These are phyloP conservation scores for Pogonognathellus flavescens DNA, from an alignment of 1,140 invertebrate genomes.

Conservation along the genomic window DNA sequence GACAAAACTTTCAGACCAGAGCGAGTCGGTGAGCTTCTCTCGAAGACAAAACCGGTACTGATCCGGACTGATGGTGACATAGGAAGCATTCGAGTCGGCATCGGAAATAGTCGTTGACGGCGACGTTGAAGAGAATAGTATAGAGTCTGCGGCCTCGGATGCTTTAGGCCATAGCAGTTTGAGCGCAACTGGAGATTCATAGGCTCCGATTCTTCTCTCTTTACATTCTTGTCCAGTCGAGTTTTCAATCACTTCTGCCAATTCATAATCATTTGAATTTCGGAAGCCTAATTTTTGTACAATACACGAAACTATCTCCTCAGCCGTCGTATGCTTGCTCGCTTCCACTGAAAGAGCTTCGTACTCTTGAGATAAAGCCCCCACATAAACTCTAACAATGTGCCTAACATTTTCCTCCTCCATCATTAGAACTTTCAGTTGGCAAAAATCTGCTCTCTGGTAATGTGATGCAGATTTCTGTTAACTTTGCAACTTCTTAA, in stretches of 20 bases:
- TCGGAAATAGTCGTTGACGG: slow-evolving; percentile 35
- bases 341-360: slow-evolving; percentile 89
- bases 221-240: slow-evolving; percentile 89
- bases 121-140: slow-evolving; percentile 45
- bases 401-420: slow-evolving; percentile 70
- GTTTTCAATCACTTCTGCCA: slow-evolving; percentile 90
- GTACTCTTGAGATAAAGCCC: slow-evolving; percentile 87
- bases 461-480: neutral
- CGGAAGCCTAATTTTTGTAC: slow-evolving; percentile 81
- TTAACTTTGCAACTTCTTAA: slow-evolving; percentile 20
- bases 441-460: slow-evolving; percentile 2
- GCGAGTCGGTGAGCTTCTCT: slow-evolving; percentile 79
- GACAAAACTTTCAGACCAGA: slow-evolving; percentile 87
- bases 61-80: slow-evolving; percentile 62
- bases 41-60: slow-evolving; percentile 83
- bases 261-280: slow-evolving; percentile 82
- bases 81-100: slow-evolving; percentile 2
- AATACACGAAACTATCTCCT: slow-evolving; percentile 90
- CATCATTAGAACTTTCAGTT: slow-evolving; percentile 49
- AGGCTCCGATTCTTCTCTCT: slow-evolving; percentile 86
- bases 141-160: slow-evolving; percentile 51
- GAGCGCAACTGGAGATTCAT: slow-evolving; percentile 90
- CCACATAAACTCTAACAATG: slow-evolving; percentile 88
- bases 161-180: slow-evolving; percentile 93
- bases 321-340: slow-evolving; percentile 89